These are phyloP conservation scores for Panorpa germanica DNA, from an alignment of 2,888 invertebrate genomes.

Conservation along the genomic window DNA sequence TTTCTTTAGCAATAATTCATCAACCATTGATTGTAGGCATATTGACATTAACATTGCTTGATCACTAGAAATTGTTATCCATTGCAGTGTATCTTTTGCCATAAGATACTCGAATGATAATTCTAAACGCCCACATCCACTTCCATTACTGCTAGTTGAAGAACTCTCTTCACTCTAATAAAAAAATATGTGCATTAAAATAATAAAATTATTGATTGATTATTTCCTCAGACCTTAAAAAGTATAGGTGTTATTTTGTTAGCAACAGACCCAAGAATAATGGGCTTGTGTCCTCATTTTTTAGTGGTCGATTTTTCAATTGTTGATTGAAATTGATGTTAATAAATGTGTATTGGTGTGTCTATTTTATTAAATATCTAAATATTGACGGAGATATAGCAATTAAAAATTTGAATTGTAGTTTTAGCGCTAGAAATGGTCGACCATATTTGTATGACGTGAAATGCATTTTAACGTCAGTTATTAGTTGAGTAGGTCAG, in stretches of 20 bases:
- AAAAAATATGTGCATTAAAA: constrained; percentile 4
- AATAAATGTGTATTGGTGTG: not conserved
- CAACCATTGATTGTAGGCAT: constrained; percentile 88
- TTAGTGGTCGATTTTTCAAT: too few relatives aligned
- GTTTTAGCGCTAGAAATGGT: too few relatives aligned
- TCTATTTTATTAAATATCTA: not conserved
- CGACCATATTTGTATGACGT: too few relatives aligned
- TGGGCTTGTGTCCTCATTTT: too few relatives aligned
- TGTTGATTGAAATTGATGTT: too few relatives aligned
- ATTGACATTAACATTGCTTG: constrained; percentile 92
- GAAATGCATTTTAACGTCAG: too few relatives aligned
- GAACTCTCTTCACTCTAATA: constrained; percentile 13
- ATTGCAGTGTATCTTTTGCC: constrained; percentile 76
- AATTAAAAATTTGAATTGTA: constrained; percentile 2
- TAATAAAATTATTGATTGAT: constrained; percentile 1
- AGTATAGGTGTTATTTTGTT: too few relatives aligned
- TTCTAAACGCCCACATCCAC: constrained; percentile 31
- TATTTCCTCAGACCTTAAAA: not conserved
- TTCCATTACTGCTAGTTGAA: constrained; percentile 12
- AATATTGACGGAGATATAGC: not conserved
- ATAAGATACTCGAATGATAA: constrained; percentile 90
- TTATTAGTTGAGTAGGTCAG: too few relatives aligned
- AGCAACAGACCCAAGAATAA: too few relatives aligned
- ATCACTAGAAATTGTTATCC: constrained; percentile 82
- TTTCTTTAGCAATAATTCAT: constrained; percentile 57